Percentiles rank a stretch among this genome's conserved stretches.
phyloP scores from a whole-genome alignment of 2,888 invertebrate species.

The Marasmarcha lunaedactyla region DNA sequence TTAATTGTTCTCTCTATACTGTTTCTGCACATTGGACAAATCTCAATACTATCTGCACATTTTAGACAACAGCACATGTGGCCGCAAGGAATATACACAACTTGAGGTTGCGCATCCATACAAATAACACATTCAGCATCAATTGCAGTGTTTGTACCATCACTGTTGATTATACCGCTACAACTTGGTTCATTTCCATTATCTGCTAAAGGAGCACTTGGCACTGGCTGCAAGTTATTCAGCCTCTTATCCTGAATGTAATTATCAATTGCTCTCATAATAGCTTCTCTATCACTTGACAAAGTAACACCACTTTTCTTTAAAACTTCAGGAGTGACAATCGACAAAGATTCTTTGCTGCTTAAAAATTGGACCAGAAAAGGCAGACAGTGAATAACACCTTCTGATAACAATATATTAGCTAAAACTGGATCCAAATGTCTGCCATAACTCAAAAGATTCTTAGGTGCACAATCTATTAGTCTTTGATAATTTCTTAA shows the following conservation, averaged over 20 bases:
- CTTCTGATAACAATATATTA: conserved; percentile 77
- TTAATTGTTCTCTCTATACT: conserved; percentile 77
- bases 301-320: conserved; percentile 68
- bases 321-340: conserved; percentile 69
- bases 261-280: conserved; percentile 73
- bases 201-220: conserved; percentile 31
- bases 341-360: conserved; percentile 57
- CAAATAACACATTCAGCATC: conserved; percentile 86
- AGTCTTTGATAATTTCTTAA: conserved; percentile 85
- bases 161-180: conserved; percentile 37
- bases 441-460: conserved; percentile 71
- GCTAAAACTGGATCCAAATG: conserved; percentile 76
- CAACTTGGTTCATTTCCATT: conserved; percentile 27
- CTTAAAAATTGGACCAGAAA: conserved; percentile 75
- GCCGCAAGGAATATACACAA: conserved; percentile 89
- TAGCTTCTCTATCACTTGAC: conserved; percentile 68
- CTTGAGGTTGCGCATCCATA: conserved; percentile 77
- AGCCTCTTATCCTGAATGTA: conserved; percentile 60
- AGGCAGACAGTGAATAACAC: conserved; percentile 81
- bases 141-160: conserved; percentile 31
- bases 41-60: conserved; percentile 73
- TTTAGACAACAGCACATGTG: conserved; percentile 85
- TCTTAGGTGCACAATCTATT: conserved; percentile 80
- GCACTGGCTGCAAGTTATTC: conserved; percentile 20
- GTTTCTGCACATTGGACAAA: conserved; percentile 85